Base-by-base conservation (phyloP, 1,140 invertebrate genomes). In the Subanguina moxae region DNA sequence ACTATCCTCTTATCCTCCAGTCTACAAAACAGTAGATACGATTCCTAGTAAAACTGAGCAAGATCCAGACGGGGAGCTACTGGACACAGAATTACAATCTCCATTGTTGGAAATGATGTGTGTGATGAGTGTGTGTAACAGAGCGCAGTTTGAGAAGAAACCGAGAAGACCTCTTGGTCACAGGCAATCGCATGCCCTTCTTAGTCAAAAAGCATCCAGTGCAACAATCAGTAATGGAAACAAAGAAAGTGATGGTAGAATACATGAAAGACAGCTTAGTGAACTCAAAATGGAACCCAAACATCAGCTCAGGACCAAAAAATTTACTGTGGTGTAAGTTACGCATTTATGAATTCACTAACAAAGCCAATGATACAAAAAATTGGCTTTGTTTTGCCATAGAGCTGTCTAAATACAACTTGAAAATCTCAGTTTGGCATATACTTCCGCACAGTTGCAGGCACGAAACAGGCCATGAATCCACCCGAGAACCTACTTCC, bases 61-160 rank as follows among this genome's bases (percentile, higher is more conserved):
- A 38, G 3, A 5, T 5, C 3, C 11, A 3, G 32, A 38, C 32
- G 11, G 11, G 32, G 32, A 38, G 32, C 11, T 11, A 38, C 11
- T 38, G 32, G 11, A 19, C 48, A 52, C 48, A 52, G 48, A 52
- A 32, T 45, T 83, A 23, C 82, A 81, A 57, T 70, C 70, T 27
- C 76, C 80, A 5, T 62, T 82, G 42, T 80, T 80, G 3, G 78
- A 82, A 25, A 62, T 82, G 30, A 46, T 79, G 28, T 30, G 75
- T 17, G 81, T 82, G 7, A 82, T 82, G 80, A 70, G 71, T n/a
- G 74, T 81, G 15, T 82, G 80, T 62, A 82, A 82, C 46, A 65
- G 67, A 21, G 79, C 78, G 1, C 64, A 72, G 38, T 76, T 80
- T 52, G 72, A 72, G 43, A 63, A 65, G 48, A 19, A 30, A 23